Evolutionary conservation across 2,797 vertebrate genomes (phyloP).

Genomic region (Hyperoplus lanceolatus): DNA sequence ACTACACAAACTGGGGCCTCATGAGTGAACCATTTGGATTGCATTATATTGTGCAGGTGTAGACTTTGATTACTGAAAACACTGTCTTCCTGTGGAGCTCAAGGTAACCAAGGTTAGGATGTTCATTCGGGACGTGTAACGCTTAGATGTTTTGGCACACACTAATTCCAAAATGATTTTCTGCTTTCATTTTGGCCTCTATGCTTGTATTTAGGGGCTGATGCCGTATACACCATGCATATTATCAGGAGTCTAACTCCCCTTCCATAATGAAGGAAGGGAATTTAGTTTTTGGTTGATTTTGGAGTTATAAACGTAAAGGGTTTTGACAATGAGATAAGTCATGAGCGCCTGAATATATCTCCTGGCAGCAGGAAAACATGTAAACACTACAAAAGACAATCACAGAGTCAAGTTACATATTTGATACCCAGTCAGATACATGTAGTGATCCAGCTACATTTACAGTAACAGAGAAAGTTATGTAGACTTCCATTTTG

Average conservation of each 20-base stretch:
- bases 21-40: neutral
- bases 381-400: neutral
- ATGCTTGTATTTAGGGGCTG: neutral
- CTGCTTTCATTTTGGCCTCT: neutral
- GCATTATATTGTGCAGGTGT: neutral
- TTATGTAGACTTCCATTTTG: slow-evolving; percentile 52
- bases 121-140: neutral
- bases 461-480: slow-evolving; percentile 51
- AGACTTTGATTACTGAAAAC: neutral
- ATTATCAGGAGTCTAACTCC: neutral
- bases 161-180: neutral
- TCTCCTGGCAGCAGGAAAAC: neutral
- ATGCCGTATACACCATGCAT: neutral
- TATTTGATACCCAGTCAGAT: slow-evolving; percentile 6
- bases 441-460: slow-evolving; percentile 23
- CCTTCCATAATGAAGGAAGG: neutral
- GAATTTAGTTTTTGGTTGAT: neutral
- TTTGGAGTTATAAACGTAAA: neutral
- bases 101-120: neutral
- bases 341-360: neutral
- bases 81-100: neutral
- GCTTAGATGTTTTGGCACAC: neutral
- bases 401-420: neutral
- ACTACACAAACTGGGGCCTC: neutral
- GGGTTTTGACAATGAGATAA: neutral